A percentile compares a stretch with the other conserved stretches of the same genome.
Conservation (phyloP, 2,113 vertebrate genomes). For the Atractosteus spatula region DNA sequence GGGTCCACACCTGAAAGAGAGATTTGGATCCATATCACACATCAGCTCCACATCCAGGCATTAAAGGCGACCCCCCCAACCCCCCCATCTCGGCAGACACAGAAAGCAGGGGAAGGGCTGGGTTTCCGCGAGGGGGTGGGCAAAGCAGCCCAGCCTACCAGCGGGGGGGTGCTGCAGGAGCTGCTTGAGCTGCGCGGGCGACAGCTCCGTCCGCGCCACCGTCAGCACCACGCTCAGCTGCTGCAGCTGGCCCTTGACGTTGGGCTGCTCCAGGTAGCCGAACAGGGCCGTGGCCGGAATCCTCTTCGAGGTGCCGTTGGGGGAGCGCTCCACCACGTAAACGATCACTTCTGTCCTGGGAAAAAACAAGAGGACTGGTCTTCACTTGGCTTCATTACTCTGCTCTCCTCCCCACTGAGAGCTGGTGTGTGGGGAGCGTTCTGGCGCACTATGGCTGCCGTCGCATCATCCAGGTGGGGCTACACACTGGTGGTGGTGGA, state of each 20-base stretch:
- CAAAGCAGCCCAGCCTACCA: slow-evolving; percentile 54
- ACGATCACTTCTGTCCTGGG: slow-evolving; percentile 90
- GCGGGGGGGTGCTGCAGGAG: slow-evolving; percentile 89
- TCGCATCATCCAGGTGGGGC: no score
- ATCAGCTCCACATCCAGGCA: no score
- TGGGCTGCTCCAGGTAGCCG: slow-evolving; percentile 80
- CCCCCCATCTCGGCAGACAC: no score
- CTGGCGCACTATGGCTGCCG: no score
- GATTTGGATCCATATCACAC: not conserved
- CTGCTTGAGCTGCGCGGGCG: slow-evolving; percentile 88
- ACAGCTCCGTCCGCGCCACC: slow-evolving; percentile 84
- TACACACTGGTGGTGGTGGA: no score
- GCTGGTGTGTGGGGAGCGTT: no score
- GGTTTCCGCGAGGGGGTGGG: not conserved
- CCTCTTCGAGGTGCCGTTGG: slow-evolving; percentile 88
- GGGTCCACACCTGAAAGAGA: slow-evolving; percentile 83
- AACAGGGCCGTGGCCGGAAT: slow-evolving; percentile 80
- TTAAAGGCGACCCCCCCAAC: no score
- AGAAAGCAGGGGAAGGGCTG: not conserved
- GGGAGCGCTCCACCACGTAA: slow-evolving; percentile 90
- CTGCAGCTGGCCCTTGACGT: slow-evolving; percentile 78
- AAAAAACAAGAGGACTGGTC: slow-evolving; percentile 5
- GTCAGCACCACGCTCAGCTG: slow-evolving; percentile 84
- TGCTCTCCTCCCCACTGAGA: no score
- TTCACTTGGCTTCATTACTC: not conserved